Conservation (phyloP, 2,113 vertebrate species). For the Protobothrops mucrosquamatus region DNA sequence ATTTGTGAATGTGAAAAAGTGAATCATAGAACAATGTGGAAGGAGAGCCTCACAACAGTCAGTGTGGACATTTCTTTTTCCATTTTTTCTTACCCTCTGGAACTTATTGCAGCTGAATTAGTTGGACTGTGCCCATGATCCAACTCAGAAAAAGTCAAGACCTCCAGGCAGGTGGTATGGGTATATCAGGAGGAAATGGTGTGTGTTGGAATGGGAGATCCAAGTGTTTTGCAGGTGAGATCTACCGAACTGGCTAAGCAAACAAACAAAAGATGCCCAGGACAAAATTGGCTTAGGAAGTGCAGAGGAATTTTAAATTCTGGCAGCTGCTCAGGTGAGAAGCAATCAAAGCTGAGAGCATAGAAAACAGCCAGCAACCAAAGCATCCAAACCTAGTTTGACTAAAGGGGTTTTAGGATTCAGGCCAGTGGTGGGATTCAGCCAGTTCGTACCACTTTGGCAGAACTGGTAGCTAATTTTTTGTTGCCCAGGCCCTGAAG, state of each 20-base stretch:
- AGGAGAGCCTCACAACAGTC: neutral
- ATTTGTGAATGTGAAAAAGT: neutral
- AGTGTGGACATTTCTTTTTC: neutral
- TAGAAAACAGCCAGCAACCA: neutral
- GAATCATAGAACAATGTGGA: neutral
- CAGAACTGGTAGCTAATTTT: too few relatives aligned
- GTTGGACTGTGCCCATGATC: neutral
- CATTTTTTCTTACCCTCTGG: neutral
- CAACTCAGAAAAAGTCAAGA: neutral
- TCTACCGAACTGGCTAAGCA: neutral
- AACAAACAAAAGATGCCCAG: neutral
- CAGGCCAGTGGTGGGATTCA: neutral
- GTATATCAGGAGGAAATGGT: neutral
- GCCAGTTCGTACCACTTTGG: too few relatives aligned
- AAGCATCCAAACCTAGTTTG: neutral
- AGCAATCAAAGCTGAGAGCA: neutral
- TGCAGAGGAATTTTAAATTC: neutral
- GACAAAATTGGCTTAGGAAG: neutral
- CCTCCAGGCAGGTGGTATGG: accelerated
- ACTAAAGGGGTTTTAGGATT: neutral
- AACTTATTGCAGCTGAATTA: neutral
- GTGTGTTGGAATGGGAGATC: neutral
- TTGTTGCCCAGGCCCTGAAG: too few relatives aligned
- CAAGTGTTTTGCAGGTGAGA: neutral
- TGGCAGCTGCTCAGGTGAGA: neutral